phyloP scores from a whole-genome alignment of 2,797 vertebrate genomes.

The Eutrigla gurnardus region DNA sequence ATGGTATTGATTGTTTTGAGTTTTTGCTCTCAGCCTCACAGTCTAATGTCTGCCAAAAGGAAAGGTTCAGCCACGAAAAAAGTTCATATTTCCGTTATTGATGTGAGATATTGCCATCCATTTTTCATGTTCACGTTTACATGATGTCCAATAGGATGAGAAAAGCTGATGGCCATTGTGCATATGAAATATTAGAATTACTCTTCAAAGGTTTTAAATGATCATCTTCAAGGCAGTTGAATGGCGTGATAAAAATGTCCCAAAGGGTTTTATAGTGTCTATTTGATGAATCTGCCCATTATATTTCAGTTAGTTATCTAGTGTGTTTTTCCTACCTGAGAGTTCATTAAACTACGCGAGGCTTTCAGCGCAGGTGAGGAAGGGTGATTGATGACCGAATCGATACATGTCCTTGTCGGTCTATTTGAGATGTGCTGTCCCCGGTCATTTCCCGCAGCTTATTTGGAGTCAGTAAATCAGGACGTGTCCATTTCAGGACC shows the following conservation, averaged over 20 bases:
- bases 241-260: neutral
- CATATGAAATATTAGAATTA: neutral
- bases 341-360: neutral
- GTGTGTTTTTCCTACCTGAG: neutral
- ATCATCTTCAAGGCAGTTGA: neutral
- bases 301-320: neutral
- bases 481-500: slow-evolving; percentile 72
- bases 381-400: slow-evolving; percentile 46
- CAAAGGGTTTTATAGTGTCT: neutral
- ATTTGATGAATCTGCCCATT: too few relatives aligned
- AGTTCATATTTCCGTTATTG: neutral
- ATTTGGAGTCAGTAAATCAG: slow-evolving; percentile 63
- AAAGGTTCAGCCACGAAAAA: neutral
- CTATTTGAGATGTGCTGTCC: slow-evolving; percentile 34
- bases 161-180: neutral
- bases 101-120: neutral
- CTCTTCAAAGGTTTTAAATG: neutral
- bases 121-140: slow-evolving; percentile 1
- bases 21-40: slow-evolving; percentile 43
- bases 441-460: slow-evolving; percentile 58
- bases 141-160: neutral
- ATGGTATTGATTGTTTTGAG: slow-evolving; percentile 67
- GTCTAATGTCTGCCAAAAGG: slow-evolving; percentile 31
- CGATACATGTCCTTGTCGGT: slow-evolving; percentile 51
- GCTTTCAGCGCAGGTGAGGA: neutral